Conservation (phyloP, 2,888 invertebrate species). For the Eristalinus aeneus region DNA sequence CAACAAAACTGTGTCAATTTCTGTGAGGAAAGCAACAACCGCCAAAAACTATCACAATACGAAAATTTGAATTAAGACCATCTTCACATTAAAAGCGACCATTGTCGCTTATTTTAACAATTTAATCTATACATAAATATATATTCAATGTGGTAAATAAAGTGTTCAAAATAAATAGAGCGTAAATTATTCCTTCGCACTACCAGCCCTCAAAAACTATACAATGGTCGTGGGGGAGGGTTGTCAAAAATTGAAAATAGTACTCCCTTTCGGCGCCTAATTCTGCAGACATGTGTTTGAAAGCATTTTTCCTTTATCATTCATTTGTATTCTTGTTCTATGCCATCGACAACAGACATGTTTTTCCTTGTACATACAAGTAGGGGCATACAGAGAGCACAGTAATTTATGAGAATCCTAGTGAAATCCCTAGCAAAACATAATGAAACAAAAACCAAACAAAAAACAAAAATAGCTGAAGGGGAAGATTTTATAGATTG, state of each 20-base stretch:
- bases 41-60: slow-evolving; percentile 26
- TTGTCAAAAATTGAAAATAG: not conserved
- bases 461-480: not conserved
- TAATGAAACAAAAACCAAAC: not conserved
- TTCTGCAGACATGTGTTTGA: slow-evolving; percentile 41
- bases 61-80: slow-evolving; percentile 1
- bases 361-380: not conserved
- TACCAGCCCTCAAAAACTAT: too few species aligned
- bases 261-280: slow-evolving; percentile 44
- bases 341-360: slow-evolving; percentile 17
- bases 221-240: too few species aligned
- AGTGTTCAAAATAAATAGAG: not conserved
- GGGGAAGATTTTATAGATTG: not conserved
- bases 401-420: slow-evolving; percentile 30
- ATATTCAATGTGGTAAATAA: slow-evolving; percentile 40
- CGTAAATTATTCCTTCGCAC: not conserved
- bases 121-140: not conserved
- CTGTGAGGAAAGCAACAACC: slow-evolving; percentile 19
- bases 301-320: slow-evolving; percentile 3
- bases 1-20: slow-evolving; percentile 43
- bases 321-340: not conserved
- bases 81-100: not conserved
- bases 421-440: slow-evolving; percentile 1
- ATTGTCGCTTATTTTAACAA: not conserved
- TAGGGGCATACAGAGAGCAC: not conserved